phyloP scores from a whole-genome alignment of 2,113 vertebrate species.

The Aramus guarauna region DNA sequence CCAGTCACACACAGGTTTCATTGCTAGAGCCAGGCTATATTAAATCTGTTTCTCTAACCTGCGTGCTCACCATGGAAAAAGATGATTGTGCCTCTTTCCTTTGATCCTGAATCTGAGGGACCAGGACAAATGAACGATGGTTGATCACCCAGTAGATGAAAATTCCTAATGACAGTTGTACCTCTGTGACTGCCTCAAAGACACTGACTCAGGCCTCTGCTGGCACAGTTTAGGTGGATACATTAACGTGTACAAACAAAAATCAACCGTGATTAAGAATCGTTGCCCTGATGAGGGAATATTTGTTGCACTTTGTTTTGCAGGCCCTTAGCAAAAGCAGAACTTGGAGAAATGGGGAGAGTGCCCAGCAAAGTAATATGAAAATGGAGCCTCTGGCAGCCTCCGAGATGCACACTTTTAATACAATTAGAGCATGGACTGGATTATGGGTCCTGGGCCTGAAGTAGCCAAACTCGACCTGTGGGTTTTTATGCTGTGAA shows the following conservation, averaged over 20 bases:
- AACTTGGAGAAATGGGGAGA: neutral
- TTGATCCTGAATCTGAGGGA: neutral
- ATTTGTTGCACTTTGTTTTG: constrained; percentile 22
- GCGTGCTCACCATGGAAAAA: neutral
- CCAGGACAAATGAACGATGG: neutral
- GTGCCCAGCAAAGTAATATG: neutral
- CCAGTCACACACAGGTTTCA: neutral
- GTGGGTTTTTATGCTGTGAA: neutral
- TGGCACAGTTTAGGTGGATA: neutral
- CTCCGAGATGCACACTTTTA: neutral
- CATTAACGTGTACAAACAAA: neutral
- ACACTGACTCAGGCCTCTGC: no score
- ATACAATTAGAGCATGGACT: neutral
- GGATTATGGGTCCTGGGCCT: neutral
- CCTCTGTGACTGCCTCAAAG: neutral
- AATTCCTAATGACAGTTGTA: neutral
- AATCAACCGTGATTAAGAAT: neutral
- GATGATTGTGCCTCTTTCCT: neutral
- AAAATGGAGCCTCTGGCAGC: constrained; percentile 14
- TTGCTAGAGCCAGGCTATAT: neutral
- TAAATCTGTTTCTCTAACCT: neutral
- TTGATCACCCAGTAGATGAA: neutral
- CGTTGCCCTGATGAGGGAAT: neutral
- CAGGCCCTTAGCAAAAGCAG: constrained; percentile 8
- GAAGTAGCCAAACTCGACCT: neutral